These are phyloP conservation scores for Halocynthia aurantium DNA, from an alignment of 23 tunicate species.

Conservation along the genomic window DNA sequence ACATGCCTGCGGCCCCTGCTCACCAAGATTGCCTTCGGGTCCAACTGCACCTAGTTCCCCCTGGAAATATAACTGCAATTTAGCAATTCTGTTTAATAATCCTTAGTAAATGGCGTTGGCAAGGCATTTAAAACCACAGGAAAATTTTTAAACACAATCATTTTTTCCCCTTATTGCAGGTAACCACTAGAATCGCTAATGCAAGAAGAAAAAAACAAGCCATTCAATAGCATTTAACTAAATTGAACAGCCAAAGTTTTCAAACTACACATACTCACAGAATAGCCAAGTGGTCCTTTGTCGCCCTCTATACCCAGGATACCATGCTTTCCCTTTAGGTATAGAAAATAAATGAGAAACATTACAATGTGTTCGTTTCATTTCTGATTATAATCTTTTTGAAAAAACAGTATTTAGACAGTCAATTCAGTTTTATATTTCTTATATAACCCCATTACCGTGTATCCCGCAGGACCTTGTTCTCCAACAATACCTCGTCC, in stretches of 20 bases:
- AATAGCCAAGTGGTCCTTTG: constrained; percentile 27
- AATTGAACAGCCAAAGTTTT: background rate
- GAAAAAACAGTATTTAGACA: too few species aligned
- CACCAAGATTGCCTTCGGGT: constrained; percentile 2
- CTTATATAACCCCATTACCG: background rate
- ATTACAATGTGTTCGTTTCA: too few species aligned
- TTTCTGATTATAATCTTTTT: too few species aligned
- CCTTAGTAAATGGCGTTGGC: too few species aligned
- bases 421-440: too few species aligned
- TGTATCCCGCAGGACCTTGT: constrained; percentile 19
- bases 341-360: background rate
- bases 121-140: too few species aligned
- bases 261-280: background rate
- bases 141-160: too few species aligned
- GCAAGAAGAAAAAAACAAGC: background rate
- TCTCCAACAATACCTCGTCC: constrained; percentile 12
- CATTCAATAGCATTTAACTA: background rate
- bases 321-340: constrained; percentile 4
- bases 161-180: too few species aligned
- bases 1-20: background rate
- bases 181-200: too few species aligned
- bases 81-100: too few species aligned
- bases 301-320: constrained; percentile 9
- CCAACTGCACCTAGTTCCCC: background rate
- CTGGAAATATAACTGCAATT: background rate